Percentiles rank a stretch among this genome's conserved stretches.
phyloP scores from a whole-genome alignment of 2,797 vertebrate species.

The Tympanoctomys barrerae region DNA sequence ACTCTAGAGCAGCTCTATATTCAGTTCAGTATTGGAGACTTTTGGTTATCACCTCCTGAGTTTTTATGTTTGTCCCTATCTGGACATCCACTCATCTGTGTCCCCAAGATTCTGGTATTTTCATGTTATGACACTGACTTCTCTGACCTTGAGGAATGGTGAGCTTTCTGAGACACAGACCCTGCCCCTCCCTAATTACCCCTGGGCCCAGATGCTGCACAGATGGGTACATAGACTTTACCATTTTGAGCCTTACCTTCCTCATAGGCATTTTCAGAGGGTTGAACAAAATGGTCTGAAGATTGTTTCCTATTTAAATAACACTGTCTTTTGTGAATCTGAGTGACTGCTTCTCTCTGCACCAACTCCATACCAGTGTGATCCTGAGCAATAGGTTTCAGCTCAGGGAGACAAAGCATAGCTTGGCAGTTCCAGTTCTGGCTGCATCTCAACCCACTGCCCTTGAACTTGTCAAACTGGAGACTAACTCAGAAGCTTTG shows the following conservation, averaged over 20 bases:
- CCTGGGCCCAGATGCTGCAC: not conserved
- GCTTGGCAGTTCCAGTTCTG: slow-evolving; percentile 18
- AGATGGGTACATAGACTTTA: not conserved
- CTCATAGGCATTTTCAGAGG: slow-evolving; percentile 3
- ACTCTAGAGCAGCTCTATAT: not conserved
- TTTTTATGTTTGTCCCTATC: not conserved
- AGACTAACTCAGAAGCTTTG: slow-evolving; percentile 8
- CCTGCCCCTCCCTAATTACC: not conserved
- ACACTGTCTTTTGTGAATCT: not conserved
- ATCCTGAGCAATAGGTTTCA: not conserved
- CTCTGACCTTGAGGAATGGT: not conserved
- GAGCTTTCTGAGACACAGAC: not conserved
- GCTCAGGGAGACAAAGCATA: not conserved
- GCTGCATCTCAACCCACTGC: slow-evolving; percentile 2
- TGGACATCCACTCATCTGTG: not conserved
- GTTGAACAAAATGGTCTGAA: not conserved
- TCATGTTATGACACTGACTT: not conserved
- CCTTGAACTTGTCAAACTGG: slow-evolving; percentile 34
- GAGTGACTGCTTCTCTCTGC: not conserved
- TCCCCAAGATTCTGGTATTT: not conserved
- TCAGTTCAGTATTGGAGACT: not conserved
- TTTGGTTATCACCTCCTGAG: not conserved
- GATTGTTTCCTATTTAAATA: not conserved
- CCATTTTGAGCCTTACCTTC: not conserved
- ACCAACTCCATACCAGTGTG: not conserved